Conservation (phyloP, 2,888 invertebrate genomes). For the Parnassius glacialis region DNA sequence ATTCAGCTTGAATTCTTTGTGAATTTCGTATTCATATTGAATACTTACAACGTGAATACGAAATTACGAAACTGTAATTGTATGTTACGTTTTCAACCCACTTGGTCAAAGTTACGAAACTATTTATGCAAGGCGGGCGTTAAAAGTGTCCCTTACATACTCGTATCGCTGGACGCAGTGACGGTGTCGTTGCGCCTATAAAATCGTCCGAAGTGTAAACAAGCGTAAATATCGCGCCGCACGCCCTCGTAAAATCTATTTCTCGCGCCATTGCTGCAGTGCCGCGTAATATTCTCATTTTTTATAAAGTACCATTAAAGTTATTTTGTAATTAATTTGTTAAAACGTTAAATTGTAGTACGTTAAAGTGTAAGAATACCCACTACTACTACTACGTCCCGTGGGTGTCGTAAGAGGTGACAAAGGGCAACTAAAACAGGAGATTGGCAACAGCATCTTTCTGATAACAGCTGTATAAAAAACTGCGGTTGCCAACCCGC, state of each 20-base stretch:
- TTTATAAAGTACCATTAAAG: slow-evolving; percentile 40
- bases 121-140: slow-evolving; percentile 28
- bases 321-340: slow-evolving; percentile 19
- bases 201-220: slow-evolving; percentile 76
- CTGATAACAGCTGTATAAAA: no score
- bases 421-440: no score
- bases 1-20: no score
- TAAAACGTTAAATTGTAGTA: slow-evolving; percentile 10
- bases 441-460: no score
- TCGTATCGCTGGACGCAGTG: slow-evolving; percentile 44
- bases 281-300: slow-evolving; percentile 46
- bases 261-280: slow-evolving; percentile 62
- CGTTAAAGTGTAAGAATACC: no score
- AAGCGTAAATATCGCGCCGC: slow-evolving; percentile 75
- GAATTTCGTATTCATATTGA: no score
- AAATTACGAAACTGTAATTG: no score
- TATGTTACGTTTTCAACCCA: no score
- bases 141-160: slow-evolving; percentile 44
- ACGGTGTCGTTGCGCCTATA: slow-evolving; percentile 79
- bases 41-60: no score
- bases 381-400: no score
- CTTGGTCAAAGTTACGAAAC: slow-evolving; percentile 3
- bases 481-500: no score
- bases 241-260: slow-evolving; percentile 79
- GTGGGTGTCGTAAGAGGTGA: no score